These are phyloP conservation scores for Eupithecia exiguata DNA, from an alignment of 2,888 invertebrate species.

Conservation along the genomic window DNA sequence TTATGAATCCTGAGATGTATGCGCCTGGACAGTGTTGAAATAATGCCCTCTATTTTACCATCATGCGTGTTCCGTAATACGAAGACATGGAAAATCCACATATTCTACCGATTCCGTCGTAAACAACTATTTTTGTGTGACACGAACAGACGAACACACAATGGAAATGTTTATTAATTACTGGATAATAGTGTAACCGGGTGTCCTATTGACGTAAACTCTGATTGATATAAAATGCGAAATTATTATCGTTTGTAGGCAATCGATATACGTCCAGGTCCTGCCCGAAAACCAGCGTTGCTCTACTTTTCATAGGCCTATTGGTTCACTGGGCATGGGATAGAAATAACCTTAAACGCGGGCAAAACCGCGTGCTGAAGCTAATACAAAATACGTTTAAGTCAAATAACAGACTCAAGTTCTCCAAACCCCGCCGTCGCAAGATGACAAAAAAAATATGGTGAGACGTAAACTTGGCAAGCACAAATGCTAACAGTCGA, in stretches of 20 bases:
- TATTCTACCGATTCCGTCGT: background rate
- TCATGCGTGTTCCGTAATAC: background rate
- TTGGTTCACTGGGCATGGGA: too few species aligned
- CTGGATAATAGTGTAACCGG: conserved; percentile 1
- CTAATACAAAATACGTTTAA: too few species aligned
- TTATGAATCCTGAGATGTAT: background rate
- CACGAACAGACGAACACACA: background rate
- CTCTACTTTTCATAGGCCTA: too few species aligned
- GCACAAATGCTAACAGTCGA: background rate
- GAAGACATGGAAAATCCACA: background rate
- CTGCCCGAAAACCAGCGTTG: too few species aligned
- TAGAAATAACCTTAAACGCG: too few species aligned
- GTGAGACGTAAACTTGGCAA: conserved; percentile 10
- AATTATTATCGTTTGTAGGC: background rate
- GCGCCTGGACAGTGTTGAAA: background rate
- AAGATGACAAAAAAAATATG: conserved; percentile 4
- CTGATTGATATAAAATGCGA: background rate
- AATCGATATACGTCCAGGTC: background rate
- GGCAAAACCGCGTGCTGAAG: too few species aligned
- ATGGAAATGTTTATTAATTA: conserved; percentile 8
- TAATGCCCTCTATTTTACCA: background rate
- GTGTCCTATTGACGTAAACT: background rate
- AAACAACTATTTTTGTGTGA: background rate
- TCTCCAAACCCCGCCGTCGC: background rate
- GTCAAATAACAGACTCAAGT: conserved; percentile 1